Conservation (phyloP, 1,140 invertebrate genomes). For the Drosophila nigrodunni region DNA sequence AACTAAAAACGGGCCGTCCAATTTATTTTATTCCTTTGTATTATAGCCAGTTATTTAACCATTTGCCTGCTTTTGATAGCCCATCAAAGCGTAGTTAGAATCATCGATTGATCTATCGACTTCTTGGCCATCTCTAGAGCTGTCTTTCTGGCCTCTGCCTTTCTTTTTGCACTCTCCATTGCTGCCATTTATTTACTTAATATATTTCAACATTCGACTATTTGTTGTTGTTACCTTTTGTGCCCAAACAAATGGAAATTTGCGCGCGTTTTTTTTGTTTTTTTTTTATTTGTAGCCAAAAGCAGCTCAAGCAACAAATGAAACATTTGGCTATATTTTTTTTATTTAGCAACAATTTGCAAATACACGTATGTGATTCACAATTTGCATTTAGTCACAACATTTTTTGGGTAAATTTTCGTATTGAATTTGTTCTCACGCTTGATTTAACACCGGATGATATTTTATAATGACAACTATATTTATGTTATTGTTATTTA, state of each 20-base stretch:
- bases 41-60: too few species aligned
- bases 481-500: slow-evolving; percentile 74
- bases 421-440: slow-evolving; percentile 72
- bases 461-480: slow-evolving; percentile 80
- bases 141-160: slow-evolving; percentile 53
- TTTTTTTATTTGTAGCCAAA: not conserved
- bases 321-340: not conserved
- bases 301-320: slow-evolving; percentile 2
- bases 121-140: not conserved
- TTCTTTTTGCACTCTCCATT: slow-evolving; percentile 63
- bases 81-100: too few species aligned
- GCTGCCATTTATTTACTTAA: slow-evolving; percentile 47
- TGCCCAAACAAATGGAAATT: slow-evolving; percentile 46
- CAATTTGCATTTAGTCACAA: slow-evolving; percentile 24
- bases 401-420: slow-evolving; percentile 28
- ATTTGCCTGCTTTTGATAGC: too few species aligned
- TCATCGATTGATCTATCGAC: too few species aligned
- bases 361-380: slow-evolving; percentile 5
- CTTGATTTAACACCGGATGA: slow-evolving; percentile 78
- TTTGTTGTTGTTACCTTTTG: slow-evolving; percentile 42
- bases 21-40: too few species aligned
- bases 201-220: slow-evolving; percentile 56
- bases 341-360: not conserved
- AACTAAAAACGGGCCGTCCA: too few species aligned
- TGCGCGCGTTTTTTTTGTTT: slow-evolving; percentile 10